Evolutionary conservation across 1,140 invertebrate species (phyloP), one percentile per base, ranked within the genome.

Genomic region (Akabosia matsudoensis): DNA sequence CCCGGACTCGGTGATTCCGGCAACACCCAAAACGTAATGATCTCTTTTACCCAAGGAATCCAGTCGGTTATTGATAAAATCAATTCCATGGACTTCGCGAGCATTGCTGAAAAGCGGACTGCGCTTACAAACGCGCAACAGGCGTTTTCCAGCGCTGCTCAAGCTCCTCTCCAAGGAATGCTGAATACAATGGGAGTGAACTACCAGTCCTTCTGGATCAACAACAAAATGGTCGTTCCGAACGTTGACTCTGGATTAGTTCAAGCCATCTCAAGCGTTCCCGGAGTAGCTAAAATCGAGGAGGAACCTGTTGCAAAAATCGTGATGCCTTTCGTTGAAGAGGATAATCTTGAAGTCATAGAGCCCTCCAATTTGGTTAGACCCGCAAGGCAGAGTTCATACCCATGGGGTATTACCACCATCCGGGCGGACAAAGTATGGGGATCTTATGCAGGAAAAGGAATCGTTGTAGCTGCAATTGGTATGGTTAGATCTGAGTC

Each of bases 171-270:
- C 61, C 3, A 67, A 31, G 31, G 1, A 10, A 30, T 67, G 10
- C 28, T 67, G 1, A 10, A 28, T n/a, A 10, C 24, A 31, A 3
- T 4, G 4, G 61, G 61, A 67, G 61, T 67, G 10, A 4, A 7
- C 61, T 67, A 30, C 28, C 10, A 67, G 61, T 67, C 61, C 7
- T 67, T 67, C 28, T 67, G 61, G 61, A 67, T 67, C n/a, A 67
- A 67, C 61, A 67, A 67, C 61, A 28, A 31, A 30, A 30, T 67
- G 28, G n/a, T 28, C 28, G 22, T 67, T 30, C 61, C 61, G 13
- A 67, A 67, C 24, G 61, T n/a, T 10, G 31, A 67, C 30, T 67
- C 61, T 31, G 1, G 7, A 10, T 30, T 67, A 3, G 61, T 67
- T 10, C 28, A 31, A 13, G 22, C 61, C 61, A 67, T 67, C 24